Conservation (phyloP, 2,888 invertebrate genomes). For the Apodemia mormo region DNA sequence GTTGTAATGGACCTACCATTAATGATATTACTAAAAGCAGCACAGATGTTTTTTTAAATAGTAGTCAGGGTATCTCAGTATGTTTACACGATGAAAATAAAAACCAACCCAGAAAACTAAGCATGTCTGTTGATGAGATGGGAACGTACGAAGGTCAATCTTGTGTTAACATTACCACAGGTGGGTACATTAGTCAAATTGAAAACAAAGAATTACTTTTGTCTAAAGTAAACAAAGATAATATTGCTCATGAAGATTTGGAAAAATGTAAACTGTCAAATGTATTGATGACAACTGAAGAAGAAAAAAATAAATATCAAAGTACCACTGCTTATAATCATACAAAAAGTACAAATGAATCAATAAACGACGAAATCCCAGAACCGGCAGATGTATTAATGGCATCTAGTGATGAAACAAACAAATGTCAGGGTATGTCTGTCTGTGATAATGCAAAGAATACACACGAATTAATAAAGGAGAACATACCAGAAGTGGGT, state of each 20-base stretch:
- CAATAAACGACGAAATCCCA: not conserved
- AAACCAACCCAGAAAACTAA: not conserved
- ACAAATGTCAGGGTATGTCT: not conserved
- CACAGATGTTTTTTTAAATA: not conserved
- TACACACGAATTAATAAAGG: not conserved
- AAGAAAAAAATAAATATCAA: not conserved
- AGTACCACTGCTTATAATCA: not conserved
- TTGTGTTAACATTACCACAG: not conserved
- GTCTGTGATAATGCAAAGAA: not conserved
- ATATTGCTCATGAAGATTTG: not conserved
- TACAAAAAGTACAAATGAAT: not conserved
- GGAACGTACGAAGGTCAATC: not conserved
- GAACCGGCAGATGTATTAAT: not conserved
- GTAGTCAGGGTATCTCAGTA: not conserved
- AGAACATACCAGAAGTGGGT: not conserved
- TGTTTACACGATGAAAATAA: not conserved
- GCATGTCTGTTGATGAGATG: not conserved
- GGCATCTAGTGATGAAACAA: not conserved
- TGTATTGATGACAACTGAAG: not conserved
- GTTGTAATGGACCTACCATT: slow-evolving; percentile 20
- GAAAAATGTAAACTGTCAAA: not conserved
- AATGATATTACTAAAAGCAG: not conserved
- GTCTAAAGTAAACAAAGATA: not conserved
- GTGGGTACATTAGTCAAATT: not conserved
- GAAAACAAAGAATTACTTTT: not conserved